Base-by-base conservation (phyloP, 2,113 vertebrate genomes). In the Bolborhynchus lineola region DNA sequence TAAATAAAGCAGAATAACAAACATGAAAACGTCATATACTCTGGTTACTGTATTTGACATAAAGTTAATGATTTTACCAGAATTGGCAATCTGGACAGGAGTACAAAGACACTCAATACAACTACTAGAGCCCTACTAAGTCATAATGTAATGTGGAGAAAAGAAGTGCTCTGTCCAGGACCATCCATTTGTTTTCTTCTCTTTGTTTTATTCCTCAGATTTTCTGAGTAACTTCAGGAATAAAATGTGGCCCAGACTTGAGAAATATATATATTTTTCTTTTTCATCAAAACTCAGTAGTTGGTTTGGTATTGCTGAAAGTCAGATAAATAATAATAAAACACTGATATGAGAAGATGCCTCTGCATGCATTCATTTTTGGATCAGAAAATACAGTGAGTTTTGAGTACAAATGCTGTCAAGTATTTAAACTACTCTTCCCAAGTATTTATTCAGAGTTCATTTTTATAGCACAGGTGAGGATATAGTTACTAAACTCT, bases 401-500 rank as follows among this genome's bases (percentile, higher is more conserved):
- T 35, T 69, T 87, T 82, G 24, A 92, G 85, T 92, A 64, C 19
- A 90, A 96, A 72, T 76, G 53, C 41, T 94, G 16, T 78, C 68
- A 94, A 50, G 28, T 83, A 62, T 86, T 92, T 90, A 93, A 96
- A 83, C 37, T 77, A 28, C 7, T 10, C 35, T 87, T 90, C 55
- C 76, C 46, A 46, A 53, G 33, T 82, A 88, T 90, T 96, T 94
- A 76, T 92, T 92, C 86, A 92, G 81, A 97, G 59, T 37, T 94
- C 55, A 87, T 92, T 96, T 96, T 87, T 75, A 74, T 29, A 88
- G 19, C 78, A 18, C 10, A 81, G 44, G 31, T 88, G 49, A 72
- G 39, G 57, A 60, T 93, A 79, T 53, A 90, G 24, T 95, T 79
- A 49, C 63, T 42, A 85, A 67, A 81, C 41, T 55, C 13, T 64